phyloP scores from a whole-genome alignment of 2,888 invertebrate genomes.

The Spodoptera exigua region DNA sequence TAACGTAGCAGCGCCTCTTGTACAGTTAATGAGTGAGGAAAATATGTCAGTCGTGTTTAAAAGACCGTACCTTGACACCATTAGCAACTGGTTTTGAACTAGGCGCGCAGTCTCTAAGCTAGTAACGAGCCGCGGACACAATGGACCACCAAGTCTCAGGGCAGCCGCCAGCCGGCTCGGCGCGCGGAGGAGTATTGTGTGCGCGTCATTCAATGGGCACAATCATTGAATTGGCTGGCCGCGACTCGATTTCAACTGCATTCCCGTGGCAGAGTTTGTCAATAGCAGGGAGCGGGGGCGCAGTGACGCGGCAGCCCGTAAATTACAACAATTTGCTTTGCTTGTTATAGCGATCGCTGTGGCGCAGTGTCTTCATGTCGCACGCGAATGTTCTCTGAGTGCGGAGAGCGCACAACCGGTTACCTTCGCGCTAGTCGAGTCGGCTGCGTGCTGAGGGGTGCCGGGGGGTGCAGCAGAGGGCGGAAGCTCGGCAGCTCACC shows the following conservation, averaged over 20 bases:
- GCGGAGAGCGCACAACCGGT: slow-evolving; percentile 45
- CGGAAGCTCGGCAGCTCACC: slow-evolving; percentile 68
- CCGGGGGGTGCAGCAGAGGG: slow-evolving; percentile 10
- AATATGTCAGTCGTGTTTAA: slow-evolving; percentile 33
- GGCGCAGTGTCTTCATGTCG: slow-evolving; percentile 13
- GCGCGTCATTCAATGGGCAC: slow-evolving; percentile 16
- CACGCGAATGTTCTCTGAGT: slow-evolving; percentile 9
- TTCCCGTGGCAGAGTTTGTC: slow-evolving; percentile 26
- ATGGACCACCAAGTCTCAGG: slow-evolving; percentile 18
- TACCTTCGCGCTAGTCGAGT: slow-evolving; percentile 17
- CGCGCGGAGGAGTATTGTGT: background rate
- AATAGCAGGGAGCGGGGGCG: slow-evolving; percentile 26
- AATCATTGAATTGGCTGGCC: slow-evolving; percentile 26
- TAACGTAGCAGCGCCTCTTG: slow-evolving; percentile 1
- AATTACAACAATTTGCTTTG: slow-evolving; percentile 22
- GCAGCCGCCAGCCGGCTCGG: too few species aligned
- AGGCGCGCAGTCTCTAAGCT: slow-evolving; percentile 37
- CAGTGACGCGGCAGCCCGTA: slow-evolving; percentile 5
- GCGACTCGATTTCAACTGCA: slow-evolving; percentile 10
- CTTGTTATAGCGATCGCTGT: slow-evolving; percentile 18
- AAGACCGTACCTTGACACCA: slow-evolving; percentile 47
- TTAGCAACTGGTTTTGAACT: slow-evolving; percentile 44
- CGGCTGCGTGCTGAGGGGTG: slow-evolving; percentile 4
- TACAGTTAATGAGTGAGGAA: slow-evolving; percentile 16
- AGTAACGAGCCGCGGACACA: slow-evolving; percentile 38